Evolutionary conservation across 2,888 invertebrate genomes (phyloP).

Genomic region (Eupithecia dodoneata): DNA sequence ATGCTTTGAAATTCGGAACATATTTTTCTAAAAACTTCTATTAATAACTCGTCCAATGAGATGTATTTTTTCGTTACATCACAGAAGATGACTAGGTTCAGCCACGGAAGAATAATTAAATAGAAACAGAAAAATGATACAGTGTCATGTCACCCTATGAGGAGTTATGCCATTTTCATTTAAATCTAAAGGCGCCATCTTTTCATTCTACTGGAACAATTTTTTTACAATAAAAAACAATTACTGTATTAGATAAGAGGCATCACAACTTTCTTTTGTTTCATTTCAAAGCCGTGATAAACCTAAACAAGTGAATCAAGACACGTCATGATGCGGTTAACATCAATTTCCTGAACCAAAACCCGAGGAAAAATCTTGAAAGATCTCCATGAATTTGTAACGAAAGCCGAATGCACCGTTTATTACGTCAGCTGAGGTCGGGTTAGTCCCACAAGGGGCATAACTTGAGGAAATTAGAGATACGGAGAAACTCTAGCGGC

Average conservation of each 20-base stretch:
- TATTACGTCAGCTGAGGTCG: constrained; percentile 39
- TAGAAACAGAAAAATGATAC: too few species aligned
- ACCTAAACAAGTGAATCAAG: background rate
- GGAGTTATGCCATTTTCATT: too few species aligned
- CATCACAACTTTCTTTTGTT: background rate
- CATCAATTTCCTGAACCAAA: background rate
- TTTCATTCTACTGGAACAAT: too few species aligned
- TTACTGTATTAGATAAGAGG: background rate
- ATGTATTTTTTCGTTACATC: too few species aligned
- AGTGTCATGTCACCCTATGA: too few species aligned
- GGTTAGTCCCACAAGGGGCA: constrained; percentile 33
- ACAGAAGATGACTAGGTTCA: too few species aligned
- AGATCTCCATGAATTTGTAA: constrained; percentile 26
- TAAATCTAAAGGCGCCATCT: too few species aligned
- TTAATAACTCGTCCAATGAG: too few species aligned
- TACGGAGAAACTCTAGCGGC: constrained; percentile 10
- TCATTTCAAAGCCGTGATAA: background rate
- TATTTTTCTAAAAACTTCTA: too few species aligned
- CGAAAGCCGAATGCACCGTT: constrained; percentile 39
- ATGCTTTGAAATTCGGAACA: too few species aligned
- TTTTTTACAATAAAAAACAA: too few species aligned
- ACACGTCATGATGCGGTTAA: background rate
- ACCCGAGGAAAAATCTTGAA: constrained; percentile 22
- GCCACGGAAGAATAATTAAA: too few species aligned
- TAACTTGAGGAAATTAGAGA: constrained; percentile 33